A percentile compares a stretch with the other conserved stretches of the same genome.
phyloP scores from a whole-genome alignment of 2,797 vertebrate species.

The Graptemys geographica region DNA sequence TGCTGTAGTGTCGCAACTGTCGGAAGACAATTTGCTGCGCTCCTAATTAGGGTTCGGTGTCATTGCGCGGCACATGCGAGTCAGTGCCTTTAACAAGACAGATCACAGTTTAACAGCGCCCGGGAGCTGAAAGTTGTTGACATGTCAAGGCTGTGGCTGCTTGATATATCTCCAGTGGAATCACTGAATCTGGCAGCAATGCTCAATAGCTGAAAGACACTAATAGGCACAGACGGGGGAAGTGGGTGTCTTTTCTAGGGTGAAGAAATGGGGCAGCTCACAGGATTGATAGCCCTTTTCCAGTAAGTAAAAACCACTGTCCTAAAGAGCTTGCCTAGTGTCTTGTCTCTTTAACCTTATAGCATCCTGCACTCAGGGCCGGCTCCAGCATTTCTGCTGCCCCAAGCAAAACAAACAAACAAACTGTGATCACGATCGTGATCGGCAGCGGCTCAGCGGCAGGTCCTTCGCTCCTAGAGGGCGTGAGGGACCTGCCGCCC shows the following conservation, averaged over 20 bases:
- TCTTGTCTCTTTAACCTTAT: not conserved
- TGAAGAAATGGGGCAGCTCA: not conserved
- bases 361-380: not conserved
- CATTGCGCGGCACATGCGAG: not conserved
- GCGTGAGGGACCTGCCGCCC: no score
- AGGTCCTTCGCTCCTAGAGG: no score
- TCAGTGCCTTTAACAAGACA: constrained; percentile 38
- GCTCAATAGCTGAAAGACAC: not conserved
- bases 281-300: not conserved
- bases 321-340: not conserved
- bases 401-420: no score
- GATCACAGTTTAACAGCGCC: not conserved
- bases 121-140: not conserved
- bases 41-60: constrained; percentile 24
- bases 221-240: not conserved
- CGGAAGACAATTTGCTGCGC: not conserved
- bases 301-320: not conserved
- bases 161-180: not conserved
- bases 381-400: no score
- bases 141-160: not conserved
- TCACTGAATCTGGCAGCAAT: not conserved
- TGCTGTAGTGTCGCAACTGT: not conserved
- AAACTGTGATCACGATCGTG: no score
- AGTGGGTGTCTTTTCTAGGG: not conserved
- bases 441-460: no score